These are phyloP conservation scores for Dreissena rostriformis DNA, from an alignment of 1,140 invertebrate genomes.

Conservation along the genomic window DNA sequence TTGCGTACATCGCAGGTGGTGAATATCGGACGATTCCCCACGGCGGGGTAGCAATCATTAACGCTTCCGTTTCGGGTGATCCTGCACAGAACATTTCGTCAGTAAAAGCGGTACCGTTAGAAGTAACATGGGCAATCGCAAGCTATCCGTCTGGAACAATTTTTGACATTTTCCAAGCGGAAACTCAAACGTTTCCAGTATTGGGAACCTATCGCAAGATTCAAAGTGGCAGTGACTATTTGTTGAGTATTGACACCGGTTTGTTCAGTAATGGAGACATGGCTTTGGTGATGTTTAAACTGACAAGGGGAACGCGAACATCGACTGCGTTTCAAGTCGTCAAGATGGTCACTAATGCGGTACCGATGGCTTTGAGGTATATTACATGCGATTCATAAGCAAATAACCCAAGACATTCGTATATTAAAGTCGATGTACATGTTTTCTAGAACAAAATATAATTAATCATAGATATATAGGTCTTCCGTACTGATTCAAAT, in stretches of 20 bases:
- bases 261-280: not conserved
- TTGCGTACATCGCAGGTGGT: constrained; percentile 15
- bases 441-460: too few relatives aligned
- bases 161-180: too few relatives aligned
- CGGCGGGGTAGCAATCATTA: not conserved
- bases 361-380: constrained; percentile 19
- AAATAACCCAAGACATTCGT: too few relatives aligned
- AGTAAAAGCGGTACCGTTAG: not conserved
- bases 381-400: too few relatives aligned
- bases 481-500: too few relatives aligned
- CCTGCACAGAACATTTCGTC: not conserved
- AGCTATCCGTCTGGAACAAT: not conserved
- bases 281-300: constrained; percentile 8
- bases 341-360: not conserved
- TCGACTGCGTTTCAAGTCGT: constrained; percentile 22
- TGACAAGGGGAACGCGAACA: constrained; percentile 8
- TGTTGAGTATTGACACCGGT: not conserved
- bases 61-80: constrained; percentile 14
- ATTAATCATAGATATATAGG: too few relatives aligned
- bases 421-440: too few relatives aligned
- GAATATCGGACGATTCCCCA: constrained; percentile 15
- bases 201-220: not conserved
- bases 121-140: not conserved
- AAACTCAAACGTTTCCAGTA: too few relatives aligned
- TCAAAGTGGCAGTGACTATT: constrained; percentile 12